Percentiles rank a stretch among this genome's conserved stretches.
Conservation (phyloP, 2,888 invertebrate species). For the Drosophila picticornis region DNA sequence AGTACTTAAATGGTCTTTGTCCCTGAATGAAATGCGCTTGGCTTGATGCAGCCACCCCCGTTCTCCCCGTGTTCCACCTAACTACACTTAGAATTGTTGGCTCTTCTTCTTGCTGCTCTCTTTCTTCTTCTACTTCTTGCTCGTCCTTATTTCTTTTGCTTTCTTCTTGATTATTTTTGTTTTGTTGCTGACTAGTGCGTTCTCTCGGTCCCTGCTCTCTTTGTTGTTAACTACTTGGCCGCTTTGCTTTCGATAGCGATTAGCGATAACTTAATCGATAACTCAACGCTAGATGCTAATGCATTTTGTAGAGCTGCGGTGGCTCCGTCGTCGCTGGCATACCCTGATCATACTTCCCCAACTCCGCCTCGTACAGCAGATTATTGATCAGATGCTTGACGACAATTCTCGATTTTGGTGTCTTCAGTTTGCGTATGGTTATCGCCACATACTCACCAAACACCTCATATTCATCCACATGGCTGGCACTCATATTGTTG, state of each 20-base stretch:
- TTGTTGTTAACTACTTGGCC: slow-evolving; percentile 14
- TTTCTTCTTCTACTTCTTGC: neutral
- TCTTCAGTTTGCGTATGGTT: slow-evolving; percentile 83
- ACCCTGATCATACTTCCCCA: slow-evolving; percentile 83
- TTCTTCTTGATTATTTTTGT: neutral
- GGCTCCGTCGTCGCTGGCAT: slow-evolving; percentile 83
- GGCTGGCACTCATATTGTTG: slow-evolving; percentile 41
- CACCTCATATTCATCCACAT: slow-evolving; percentile 83
- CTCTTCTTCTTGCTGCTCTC: slow-evolving; percentile 43
- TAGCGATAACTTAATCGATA: slow-evolving; percentile 3
- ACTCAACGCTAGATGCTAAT: slow-evolving; percentile 40
- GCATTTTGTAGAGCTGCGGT: slow-evolving; percentile 84
- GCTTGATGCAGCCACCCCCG: slow-evolving; percentile 19
- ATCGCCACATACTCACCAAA: slow-evolving; percentile 84
- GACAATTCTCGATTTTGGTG: slow-evolving; percentile 83
- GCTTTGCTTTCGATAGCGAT: slow-evolving; percentile 3
- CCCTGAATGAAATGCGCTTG: slow-evolving; percentile 77
- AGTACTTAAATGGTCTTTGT: slow-evolving; percentile 78
- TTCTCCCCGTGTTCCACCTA: slow-evolving; percentile 6
- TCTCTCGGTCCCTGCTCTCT: slow-evolving; percentile 15
- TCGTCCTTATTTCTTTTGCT: slow-evolving; percentile 31
- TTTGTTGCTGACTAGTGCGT: slow-evolving; percentile 61
- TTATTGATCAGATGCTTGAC: slow-evolving; percentile 84
- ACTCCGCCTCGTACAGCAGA: slow-evolving; percentile 83
- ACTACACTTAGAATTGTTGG: slow-evolving; percentile 52